Evolutionary conservation across 2,113 vertebrate species (phyloP).

Genomic region (Lepisosteus oculatus): DNA sequence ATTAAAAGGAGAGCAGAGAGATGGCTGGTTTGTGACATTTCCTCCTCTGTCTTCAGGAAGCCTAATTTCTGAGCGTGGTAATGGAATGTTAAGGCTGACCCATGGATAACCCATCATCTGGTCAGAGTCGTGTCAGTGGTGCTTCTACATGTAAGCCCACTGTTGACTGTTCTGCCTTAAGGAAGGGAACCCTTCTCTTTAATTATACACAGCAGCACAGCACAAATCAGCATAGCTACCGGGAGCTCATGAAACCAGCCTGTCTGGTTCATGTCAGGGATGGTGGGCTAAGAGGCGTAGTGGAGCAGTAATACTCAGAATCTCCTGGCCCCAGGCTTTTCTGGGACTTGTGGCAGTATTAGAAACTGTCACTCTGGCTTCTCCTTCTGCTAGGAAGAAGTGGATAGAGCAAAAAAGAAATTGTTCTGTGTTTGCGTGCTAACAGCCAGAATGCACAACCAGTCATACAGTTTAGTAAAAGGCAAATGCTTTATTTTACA

Average conservation of each 20-base stretch:
- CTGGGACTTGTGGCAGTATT: neutral
- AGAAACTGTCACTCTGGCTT: no score
- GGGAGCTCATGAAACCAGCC: slow-evolving; percentile 23
- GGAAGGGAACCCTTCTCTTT: slow-evolving; percentile 11
- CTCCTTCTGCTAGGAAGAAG: neutral
- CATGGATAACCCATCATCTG: neutral
- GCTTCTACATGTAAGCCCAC: neutral
- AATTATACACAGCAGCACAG: slow-evolving; percentile 12
- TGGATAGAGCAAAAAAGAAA: neutral
- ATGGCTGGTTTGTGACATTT: no score
- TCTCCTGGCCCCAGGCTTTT: neutral
- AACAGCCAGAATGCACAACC: no score
- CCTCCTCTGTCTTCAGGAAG: neutral
- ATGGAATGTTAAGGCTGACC: neutral
- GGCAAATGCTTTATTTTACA: neutral
- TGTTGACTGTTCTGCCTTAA: neutral
- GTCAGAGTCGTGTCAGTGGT: neutral
- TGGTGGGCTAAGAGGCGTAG: neutral
- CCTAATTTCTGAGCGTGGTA: neutral
- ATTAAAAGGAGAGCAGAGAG: no score
- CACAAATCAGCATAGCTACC: slow-evolving; percentile 18
- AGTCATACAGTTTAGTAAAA: neutral
- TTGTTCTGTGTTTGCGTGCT: neutral
- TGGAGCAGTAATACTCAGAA: neutral
- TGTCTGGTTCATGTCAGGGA: slow-evolving; percentile 21